Conservation (phyloP, 2,113 vertebrate species). For the Terrapene triunguis region DNA sequence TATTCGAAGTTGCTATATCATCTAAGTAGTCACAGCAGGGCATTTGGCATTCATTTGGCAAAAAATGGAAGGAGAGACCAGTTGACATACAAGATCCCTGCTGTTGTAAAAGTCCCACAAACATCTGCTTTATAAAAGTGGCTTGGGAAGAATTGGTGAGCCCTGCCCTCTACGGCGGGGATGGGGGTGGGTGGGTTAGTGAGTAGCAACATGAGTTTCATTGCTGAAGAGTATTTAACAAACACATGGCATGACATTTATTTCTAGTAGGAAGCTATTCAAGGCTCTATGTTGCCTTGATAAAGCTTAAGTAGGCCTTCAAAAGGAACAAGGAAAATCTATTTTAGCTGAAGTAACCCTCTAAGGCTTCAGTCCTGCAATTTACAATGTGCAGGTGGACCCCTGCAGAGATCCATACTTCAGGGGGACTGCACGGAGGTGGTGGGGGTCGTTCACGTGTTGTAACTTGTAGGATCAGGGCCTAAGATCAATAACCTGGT, state of each 20-base stretch:
- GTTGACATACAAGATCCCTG: not conserved
- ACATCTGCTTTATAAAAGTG: not conserved
- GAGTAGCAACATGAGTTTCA: not conserved
- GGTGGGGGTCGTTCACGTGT: not conserved
- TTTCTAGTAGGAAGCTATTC: slow-evolving; percentile 7
- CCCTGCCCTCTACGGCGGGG: not conserved
- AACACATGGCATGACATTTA: not conserved
- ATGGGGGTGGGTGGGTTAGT: not conserved
- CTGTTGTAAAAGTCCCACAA: not conserved
- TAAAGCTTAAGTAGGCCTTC: slow-evolving; percentile 45
- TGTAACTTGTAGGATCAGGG: slow-evolving; percentile 46
- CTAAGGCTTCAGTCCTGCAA: slow-evolving; percentile 34
- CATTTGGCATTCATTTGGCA: not conserved
- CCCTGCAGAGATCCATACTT: not conserved
- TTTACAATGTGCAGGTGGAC: not conserved
- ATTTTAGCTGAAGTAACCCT: slow-evolving; percentile 42
- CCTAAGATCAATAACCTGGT: slow-evolving; percentile 3
- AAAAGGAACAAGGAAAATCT: slow-evolving; percentile 47
- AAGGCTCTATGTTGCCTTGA: slow-evolving; percentile 32
- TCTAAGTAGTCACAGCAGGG: not conserved
- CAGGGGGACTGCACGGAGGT: not conserved
- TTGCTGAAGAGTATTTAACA: not conserved
- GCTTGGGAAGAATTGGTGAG: not conserved
- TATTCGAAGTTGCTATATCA: not conserved
- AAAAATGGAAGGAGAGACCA: not conserved